Evolutionary conservation across 2,888 invertebrate species (phyloP).

Genomic region (Agrochola macilenta): DNA sequence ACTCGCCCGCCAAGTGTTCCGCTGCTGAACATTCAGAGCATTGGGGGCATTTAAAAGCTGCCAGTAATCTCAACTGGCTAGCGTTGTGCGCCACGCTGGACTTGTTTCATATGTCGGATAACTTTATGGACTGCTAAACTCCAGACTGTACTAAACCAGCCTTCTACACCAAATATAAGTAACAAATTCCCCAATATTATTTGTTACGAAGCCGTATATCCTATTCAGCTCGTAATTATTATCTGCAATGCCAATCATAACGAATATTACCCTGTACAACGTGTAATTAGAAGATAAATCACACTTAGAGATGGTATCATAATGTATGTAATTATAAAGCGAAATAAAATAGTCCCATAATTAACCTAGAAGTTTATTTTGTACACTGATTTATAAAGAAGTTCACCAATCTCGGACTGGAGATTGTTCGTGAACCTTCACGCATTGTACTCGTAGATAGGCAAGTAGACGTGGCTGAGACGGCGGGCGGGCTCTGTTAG

Average conservation of each 20-base stretch:
- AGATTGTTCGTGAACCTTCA: slow-evolving; percentile 72
- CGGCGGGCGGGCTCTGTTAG: slow-evolving; percentile 73
- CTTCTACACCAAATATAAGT: slow-evolving; percentile 2
- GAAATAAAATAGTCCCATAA: slow-evolving; percentile 53
- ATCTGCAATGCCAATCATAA: slow-evolving; percentile 43
- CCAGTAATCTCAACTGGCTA: slow-evolving; percentile 77
- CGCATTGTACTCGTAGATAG: slow-evolving; percentile 73
- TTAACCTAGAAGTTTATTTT: slow-evolving; percentile 62
- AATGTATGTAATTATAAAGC: slow-evolving; percentile 49
- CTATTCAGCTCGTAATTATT: slow-evolving; percentile 10
- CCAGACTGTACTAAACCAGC: slow-evolving; percentile 7
- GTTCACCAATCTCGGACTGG: slow-evolving; percentile 69
- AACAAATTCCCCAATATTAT: slow-evolving; percentile 1
- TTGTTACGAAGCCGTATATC: slow-evolving; percentile 20
- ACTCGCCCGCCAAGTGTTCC: slow-evolving; percentile 76
- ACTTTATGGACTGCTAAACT: slow-evolving; percentile 48
- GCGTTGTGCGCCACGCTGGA: slow-evolving; percentile 75
- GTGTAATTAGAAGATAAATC: slow-evolving; percentile 55
- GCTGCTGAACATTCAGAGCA: slow-evolving; percentile 66
- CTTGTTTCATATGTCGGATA: slow-evolving; percentile 76
- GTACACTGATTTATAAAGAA: slow-evolving; percentile 66
- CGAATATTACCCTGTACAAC: slow-evolving; percentile 35
- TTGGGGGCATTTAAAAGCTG: slow-evolving; percentile 80
- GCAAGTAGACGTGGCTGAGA: slow-evolving; percentile 80
- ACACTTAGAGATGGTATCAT: slow-evolving; percentile 44